phyloP scores from a whole-genome alignment of 2,888 invertebrate genomes.

The Lumbricus terrestris region DNA sequence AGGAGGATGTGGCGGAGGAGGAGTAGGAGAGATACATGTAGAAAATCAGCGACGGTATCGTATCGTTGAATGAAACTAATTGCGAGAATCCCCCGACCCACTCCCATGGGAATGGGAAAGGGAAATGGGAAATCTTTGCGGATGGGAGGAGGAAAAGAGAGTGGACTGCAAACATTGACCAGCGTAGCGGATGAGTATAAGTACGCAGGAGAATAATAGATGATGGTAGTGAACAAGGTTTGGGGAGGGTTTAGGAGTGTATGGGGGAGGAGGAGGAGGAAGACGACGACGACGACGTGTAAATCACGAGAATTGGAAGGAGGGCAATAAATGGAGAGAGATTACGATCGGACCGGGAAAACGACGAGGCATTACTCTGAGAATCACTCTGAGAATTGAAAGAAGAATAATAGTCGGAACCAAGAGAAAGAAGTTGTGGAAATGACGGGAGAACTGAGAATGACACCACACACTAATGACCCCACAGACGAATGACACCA shows the following conservation, averaged over 20 bases:
- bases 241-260: no score
- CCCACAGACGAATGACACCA: no score
- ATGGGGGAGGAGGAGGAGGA: background rate
- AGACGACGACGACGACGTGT: background rate
- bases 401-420: background rate
- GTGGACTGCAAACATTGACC: background rate
- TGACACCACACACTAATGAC: no score
- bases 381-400: background rate
- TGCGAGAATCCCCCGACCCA: no score
- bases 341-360: background rate
- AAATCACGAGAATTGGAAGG: background rate
- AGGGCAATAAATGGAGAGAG: background rate
- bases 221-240: background rate
- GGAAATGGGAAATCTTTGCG: background rate
- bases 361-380: background rate
- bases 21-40: background rate
- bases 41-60: background rate
- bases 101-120: background rate
- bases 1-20: background rate
- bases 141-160: background rate
- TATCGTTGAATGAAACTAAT: background rate
- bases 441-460: no score
- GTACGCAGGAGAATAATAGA: background rate
- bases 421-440: background rate
- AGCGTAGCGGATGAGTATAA: background rate